Evolutionary conservation across 2,113 vertebrate genomes (phyloP).

Genomic region (Pelmatolapia mariae): DNA sequence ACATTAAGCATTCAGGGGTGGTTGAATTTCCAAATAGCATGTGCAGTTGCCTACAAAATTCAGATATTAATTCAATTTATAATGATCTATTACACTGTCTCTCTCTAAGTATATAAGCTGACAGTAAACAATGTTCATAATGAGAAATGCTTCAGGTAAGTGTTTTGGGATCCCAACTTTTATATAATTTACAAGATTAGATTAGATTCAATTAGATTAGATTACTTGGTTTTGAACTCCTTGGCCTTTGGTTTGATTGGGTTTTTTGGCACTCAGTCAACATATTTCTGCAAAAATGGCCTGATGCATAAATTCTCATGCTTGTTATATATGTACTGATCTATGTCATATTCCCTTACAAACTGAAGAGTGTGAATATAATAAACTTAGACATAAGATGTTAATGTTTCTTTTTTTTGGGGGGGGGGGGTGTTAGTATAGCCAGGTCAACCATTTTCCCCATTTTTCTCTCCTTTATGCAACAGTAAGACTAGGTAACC

Average conservation of each 20-base stretch:
- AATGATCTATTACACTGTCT: background rate
- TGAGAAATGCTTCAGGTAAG: background rate
- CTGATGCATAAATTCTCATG: background rate
- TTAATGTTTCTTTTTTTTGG: fast-evolving
- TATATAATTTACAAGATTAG: background rate
- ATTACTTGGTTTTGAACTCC: background rate
- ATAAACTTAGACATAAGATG: background rate
- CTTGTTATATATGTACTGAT: background rate
- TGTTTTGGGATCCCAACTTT: background rate
- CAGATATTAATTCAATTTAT: background rate
- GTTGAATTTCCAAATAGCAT: background rate
- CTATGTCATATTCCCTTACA: background rate
- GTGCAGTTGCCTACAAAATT: background rate
- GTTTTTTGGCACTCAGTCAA: background rate
- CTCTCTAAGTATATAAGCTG: background rate
- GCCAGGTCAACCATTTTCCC: fast-evolving
- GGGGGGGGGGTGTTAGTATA: fast-evolving
- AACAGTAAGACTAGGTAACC: background rate
- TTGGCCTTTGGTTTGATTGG: background rate
- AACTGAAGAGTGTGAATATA: background rate
- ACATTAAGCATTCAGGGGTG: background rate
- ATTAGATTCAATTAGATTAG: background rate
- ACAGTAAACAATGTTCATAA: background rate
- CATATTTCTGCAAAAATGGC: background rate
- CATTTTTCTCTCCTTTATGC: background rate